Evolutionary conservation across 2,113 vertebrate species (phyloP).

Genomic region (Columba livia): DNA sequence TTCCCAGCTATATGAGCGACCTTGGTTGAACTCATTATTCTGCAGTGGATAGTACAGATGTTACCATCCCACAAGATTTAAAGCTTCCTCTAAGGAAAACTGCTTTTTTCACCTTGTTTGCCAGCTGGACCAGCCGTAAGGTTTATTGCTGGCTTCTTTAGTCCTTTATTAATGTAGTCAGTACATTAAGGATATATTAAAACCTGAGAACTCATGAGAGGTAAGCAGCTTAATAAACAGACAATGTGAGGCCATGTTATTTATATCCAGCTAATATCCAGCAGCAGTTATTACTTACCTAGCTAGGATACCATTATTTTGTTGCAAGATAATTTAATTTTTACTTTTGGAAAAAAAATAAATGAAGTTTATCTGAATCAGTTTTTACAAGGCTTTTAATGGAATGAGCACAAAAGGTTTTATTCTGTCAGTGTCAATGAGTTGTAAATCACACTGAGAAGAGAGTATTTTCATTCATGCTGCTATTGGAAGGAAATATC

Average conservation of each 20-base stretch:
- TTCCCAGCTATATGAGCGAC: slow-evolving; percentile 21
- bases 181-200: slow-evolving; percentile 18
- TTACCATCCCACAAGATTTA: background rate
- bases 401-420: background rate
- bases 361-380: background rate
- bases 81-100: slow-evolving; percentile 19
- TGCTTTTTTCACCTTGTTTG: slow-evolving; percentile 32
- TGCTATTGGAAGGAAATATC: background rate
- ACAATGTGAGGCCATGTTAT: background rate
- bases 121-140: background rate
- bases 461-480: background rate
- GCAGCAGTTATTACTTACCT: background rate
- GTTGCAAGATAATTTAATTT: background rate
- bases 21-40: slow-evolving; percentile 61
- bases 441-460: background rate
- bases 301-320: background rate
- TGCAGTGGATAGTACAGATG: slow-evolving; percentile 26
- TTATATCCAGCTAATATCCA: background rate
- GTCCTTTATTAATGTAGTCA: background rate
- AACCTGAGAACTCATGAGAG: background rate
- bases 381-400: background rate
- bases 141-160: slow-evolving; percentile 49
- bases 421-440: background rate
- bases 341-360: background rate
- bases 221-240: background rate